Evolutionary conservation across 2,113 vertebrate genomes (phyloP).

Genomic region (Symphodus melops): DNA sequence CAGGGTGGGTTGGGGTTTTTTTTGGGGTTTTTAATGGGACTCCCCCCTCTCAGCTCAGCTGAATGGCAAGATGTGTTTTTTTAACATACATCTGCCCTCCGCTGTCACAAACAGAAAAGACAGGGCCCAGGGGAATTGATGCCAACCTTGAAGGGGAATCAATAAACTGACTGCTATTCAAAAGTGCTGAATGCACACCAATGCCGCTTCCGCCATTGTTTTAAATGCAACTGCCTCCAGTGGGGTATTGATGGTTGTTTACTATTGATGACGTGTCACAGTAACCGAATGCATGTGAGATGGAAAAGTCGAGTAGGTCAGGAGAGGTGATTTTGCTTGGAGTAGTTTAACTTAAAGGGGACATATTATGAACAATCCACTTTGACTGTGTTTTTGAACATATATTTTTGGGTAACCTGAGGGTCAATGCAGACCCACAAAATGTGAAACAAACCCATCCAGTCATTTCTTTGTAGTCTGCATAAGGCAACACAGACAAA

Average conservation of each 20-base stretch:
- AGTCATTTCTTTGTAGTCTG: too few relatives aligned
- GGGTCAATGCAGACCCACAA: too few relatives aligned
- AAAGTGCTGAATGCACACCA: constrained; percentile 77
- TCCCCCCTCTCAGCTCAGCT: constrained; percentile 30
- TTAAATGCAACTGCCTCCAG: constrained; percentile 68
- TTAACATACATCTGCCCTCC: constrained; percentile 37
- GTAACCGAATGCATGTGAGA: constrained; percentile 48
- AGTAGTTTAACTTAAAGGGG: constrained; percentile 33
- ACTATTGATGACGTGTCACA: constrained; percentile 69
- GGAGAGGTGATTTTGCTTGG: constrained; percentile 47
- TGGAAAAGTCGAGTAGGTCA: constrained; percentile 31
- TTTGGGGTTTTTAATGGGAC: constrained; percentile 16
- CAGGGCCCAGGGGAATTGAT: constrained; percentile 54
- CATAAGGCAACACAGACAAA: too few relatives aligned
- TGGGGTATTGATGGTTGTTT: constrained; percentile 62
- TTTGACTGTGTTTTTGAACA: too few relatives aligned
- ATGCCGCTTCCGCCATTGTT: constrained; percentile 43
- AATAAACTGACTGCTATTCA: constrained; percentile 69
- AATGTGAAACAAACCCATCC: too few relatives aligned
- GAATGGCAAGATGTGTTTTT: constrained; percentile 41
- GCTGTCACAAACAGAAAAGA: constrained; percentile 59
- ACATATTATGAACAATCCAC: too few relatives aligned
- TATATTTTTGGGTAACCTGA: too few relatives aligned
- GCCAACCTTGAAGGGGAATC: constrained; percentile 68
- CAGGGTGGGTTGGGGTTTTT: constrained; percentile 3